Percentiles rank a stretch among this genome's conserved stretches.
Evolutionary conservation across 2,113 vertebrate species (phyloP).

Genomic region (Nesogale talazaci): DNA sequence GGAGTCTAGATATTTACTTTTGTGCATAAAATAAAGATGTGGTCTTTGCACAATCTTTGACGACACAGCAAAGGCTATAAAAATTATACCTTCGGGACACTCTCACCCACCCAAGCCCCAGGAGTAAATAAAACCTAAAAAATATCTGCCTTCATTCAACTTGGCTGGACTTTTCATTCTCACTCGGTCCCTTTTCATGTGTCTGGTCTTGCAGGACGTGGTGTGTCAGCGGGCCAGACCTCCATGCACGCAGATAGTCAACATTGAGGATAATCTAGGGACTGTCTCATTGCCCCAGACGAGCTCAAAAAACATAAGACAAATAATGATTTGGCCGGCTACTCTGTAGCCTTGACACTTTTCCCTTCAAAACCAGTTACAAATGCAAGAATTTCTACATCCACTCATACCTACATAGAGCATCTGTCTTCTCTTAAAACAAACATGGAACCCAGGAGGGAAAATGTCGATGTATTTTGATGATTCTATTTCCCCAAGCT

Average conservation of each 20-base stretch:
- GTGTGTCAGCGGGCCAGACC: not conserved
- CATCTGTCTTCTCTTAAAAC: not conserved
- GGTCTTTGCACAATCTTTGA: conserved; percentile 21
- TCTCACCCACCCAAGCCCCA: conserved; percentile 2
- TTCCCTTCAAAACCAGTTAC: conserved; percentile 31
- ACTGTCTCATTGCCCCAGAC: not conserved
- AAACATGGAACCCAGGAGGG: not conserved
- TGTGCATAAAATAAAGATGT: conserved; percentile 52
- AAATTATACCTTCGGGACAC: conserved; percentile 51
- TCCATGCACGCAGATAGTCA: not conserved
- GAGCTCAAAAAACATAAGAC: not conserved
- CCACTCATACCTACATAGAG: not conserved
- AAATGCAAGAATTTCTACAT: conserved; percentile 4
- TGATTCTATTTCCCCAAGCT: not conserved
- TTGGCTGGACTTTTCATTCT: not conserved
- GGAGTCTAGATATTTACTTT: conserved; percentile 44
- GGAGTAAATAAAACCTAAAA: conserved; percentile 67
- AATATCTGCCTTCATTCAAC: conserved; percentile 38
- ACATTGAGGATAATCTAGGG: not conserved
- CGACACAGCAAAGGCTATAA: conserved; percentile 46
- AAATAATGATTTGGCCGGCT: conserved; percentile 10
- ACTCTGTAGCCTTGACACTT: not conserved
- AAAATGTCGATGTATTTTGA: not conserved
- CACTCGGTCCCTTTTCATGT: conserved; percentile 5
- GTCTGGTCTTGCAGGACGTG: conserved; percentile 9